Evolutionary conservation across 2,888 invertebrate species (phyloP), one percentile per base, ranked within the genome.

Genomic region (Xestoiulus laeticollis): DNA sequence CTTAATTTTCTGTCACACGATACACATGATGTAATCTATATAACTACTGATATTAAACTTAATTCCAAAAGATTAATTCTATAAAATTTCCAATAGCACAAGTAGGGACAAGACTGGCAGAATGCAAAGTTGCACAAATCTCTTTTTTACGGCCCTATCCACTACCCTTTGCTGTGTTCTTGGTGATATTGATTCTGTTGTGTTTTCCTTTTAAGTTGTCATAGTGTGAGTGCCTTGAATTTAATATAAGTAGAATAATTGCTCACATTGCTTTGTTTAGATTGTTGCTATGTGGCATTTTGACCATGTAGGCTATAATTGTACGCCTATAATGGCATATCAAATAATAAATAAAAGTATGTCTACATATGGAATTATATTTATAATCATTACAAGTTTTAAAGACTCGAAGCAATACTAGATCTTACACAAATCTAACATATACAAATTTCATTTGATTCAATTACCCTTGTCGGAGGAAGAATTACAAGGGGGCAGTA

Each of bases 141-240:
- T 68, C 26, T n/a, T 26, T 68, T 68, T 68, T 26, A 22, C 2
- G 8, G 68, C 68, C 68, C 68, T 4, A 10, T 68, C n/a, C n/a
- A 8, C 26, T 68, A 22, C 68, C 26, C 26, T 68, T 26, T 68
- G 8, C 68, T 68, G 10, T 26, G 6, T 68, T 68, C 0, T 0
- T 68, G 68, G 68, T 6, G 68, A 68, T 68, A 68, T 68, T 26
- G 68, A 68, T 68, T 68, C 26, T 68, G 68, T 26, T 68, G 68
- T 68, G 68, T 68, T 68, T 68, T 68, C 68, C n/a, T 38, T 68
- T 68, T 68, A 26, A 68, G n/a, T 68, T 68, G 68, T 68, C 68
- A 68, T 26, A 68, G 68, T 68, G 68, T 68, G 68, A 68, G 68
- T 68, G 68, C 68, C 68, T 68, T 68, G 68, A 68, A 68, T 68